phyloP scores from a whole-genome alignment of 2,888 invertebrate genomes.

The Agrochola litura region DNA sequence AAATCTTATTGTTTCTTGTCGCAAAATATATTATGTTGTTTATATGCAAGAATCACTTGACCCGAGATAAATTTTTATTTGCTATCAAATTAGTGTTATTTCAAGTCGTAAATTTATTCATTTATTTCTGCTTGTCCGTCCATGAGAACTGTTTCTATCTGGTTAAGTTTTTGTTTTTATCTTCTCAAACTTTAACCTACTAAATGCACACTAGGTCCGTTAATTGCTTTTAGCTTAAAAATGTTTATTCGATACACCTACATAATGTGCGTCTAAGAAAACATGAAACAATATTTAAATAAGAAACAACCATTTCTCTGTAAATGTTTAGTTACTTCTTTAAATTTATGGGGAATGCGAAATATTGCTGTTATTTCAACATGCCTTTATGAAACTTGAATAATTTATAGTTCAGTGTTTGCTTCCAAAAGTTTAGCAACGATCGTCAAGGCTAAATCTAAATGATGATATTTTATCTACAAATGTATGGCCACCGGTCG shows the following conservation, averaged over 20 bases:
- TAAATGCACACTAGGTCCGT: constrained; percentile 4
- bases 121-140: constrained; percentile 22
- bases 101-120: constrained; percentile 30
- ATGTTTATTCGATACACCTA: constrained; percentile 20
- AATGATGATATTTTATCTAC: constrained; percentile 31
- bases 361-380: constrained; percentile 38
- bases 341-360: constrained; percentile 22
- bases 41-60: constrained; percentile 24
- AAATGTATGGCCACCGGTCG: constrained; percentile 18
- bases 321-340: constrained; percentile 34
- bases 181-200: constrained; percentile 45
- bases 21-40: constrained; percentile 8
- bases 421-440: constrained; percentile 44
- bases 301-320: background rate
- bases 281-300: constrained; percentile 5
- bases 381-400: constrained; percentile 45
- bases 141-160: constrained; percentile 19
- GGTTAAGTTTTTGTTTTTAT: constrained; percentile 11
- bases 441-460: constrained; percentile 32
- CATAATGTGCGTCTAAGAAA: background rate
- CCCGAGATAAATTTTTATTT: constrained; percentile 21
- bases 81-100: constrained; percentile 48
- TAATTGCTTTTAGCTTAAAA: constrained; percentile 22
- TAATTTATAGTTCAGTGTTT: constrained; percentile 39
- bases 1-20: constrained; percentile 37